Base-by-base conservation (phyloP, 1,140 invertebrate species). In the Cydia amplana region DNA sequence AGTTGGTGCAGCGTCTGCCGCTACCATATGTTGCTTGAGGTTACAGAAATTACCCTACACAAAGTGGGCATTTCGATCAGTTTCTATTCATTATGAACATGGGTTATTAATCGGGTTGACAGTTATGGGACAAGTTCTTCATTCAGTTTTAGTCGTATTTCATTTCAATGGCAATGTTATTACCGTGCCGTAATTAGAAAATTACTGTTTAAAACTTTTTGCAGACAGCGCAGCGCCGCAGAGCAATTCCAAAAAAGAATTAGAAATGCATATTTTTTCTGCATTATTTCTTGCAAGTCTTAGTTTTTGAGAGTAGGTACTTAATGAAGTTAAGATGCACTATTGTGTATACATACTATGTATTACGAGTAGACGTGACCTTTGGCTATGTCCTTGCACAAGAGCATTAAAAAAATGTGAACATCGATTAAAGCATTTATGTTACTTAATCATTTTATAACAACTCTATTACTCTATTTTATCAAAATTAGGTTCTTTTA, bases 1-100 rank as follows among this genome's bases (percentile, higher is more conserved):
- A 91, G 88, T 90, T 91, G 90, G 81, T 75, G 28, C 40, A 84
- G 90, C 90, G 90, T 91, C 86, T 91, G 90, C 90, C 83, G 85
- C 81, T 74, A 81, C 90, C 90, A 91, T 91, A 91, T 91, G 90
- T 82, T 87, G 83, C 80, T 88, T 91, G 88, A 90, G 88, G 90
- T 90, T 91, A 87, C 80, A 83, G 85, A 89, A 90, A 90, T 88
- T 89, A 86, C 86, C 82, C 82, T 77, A 75, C 82, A 76, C 74
- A 82, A 87, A 82, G 87, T 85, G 85, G 82, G 85, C 80, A 87
- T 83, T 82, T 82, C 79, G 60, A 78, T 75, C 65, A 74, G 80
- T 79, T 75, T 91, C 89, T 91, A 89, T 91, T 91, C 83, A 89
- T 89, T 86, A 85, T 77, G 64, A 65, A 70, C 64, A 65, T n/a